Evolutionary conservation across 2,888 invertebrate species (phyloP).

Genomic region (Dorcus hopei): DNA sequence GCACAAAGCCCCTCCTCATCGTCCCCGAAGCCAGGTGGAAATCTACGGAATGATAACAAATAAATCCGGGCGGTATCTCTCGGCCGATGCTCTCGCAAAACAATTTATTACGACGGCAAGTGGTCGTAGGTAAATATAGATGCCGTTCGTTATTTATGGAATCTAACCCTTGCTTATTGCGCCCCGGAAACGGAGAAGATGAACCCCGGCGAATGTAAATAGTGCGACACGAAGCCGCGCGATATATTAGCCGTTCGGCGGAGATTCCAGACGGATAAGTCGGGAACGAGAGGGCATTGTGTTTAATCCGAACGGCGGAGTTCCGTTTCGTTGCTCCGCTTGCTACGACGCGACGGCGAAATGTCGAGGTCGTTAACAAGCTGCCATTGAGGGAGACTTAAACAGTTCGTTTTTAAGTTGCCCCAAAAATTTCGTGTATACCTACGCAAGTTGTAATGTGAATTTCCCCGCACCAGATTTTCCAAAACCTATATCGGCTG

Average conservation of each 20-base stretch:
- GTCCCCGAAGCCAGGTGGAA: conserved; percentile 23
- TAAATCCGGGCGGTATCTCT: neutral
- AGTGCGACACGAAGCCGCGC: no score
- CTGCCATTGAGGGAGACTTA: no score
- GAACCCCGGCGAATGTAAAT: no score
- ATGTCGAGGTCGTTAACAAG: no score
- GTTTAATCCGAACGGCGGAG: conserved; percentile 1
- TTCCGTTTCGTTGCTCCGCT: no score
- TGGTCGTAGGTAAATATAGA: neutral
- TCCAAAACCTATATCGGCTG: no score
- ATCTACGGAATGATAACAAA: conserved; percentile 22
- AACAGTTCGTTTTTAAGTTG: neutral
- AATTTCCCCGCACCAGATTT: no score
- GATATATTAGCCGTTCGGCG: no score
- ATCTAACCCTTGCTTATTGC: conserved; percentile 17
- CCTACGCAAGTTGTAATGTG: no score
- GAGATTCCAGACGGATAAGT: no score
- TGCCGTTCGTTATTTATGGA: neutral
- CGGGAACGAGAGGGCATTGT: conserved; percentile 4
- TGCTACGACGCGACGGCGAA: no score
- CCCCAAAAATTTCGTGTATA: no score
- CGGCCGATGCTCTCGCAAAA: neutral
- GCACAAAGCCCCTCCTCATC: conserved; percentile 15
- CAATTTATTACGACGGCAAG: neutral
- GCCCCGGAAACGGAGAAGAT: neutral